These are phyloP conservation scores for Rhagologus leucostigma DNA, from an alignment of 2,113 vertebrate species.

Conservation along the genomic window DNA sequence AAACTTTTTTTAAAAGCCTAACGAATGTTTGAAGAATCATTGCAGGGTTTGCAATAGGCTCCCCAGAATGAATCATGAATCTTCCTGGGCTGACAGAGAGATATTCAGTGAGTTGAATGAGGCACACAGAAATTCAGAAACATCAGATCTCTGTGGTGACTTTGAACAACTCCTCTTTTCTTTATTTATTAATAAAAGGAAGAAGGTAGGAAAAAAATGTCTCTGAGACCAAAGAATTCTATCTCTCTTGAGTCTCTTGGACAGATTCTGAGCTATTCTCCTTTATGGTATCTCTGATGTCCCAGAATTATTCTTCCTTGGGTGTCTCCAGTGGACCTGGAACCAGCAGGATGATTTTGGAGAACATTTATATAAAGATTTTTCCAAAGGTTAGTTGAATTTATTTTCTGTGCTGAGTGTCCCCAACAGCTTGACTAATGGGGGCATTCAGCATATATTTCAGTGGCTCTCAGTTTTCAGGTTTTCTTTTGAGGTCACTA, in stretches of 20 bases:
- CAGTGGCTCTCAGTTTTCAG: constrained; percentile 31
- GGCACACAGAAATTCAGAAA: neutral
- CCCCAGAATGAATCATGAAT: neutral
- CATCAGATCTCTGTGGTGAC: neutral
- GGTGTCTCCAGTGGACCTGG: neutral
- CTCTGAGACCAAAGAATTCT: constrained; percentile 20
- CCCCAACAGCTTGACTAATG: constrained; percentile 53
- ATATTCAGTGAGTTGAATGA: constrained; percentile 18
- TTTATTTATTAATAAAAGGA: constrained; percentile 46
- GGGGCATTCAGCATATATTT: constrained; percentile 34
- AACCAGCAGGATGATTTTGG: constrained; percentile 48
- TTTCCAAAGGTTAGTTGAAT: constrained; percentile 37
- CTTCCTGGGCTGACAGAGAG: neutral
- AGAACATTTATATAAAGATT: constrained; percentile 42
- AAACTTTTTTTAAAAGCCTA: neutral
- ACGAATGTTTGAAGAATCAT: neutral
- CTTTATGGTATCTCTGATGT: constrained; percentile 3
- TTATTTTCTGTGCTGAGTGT: neutral
- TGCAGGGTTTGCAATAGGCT: neutral
- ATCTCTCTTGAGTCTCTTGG: neutral
- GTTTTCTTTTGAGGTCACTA: constrained; percentile 41
- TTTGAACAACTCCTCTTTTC: constrained; percentile 25
- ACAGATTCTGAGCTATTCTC: neutral
- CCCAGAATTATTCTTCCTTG: constrained; percentile 21
- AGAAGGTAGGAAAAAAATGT: constrained; percentile 16